These are phyloP conservation scores for Agonopterix alstromeriana DNA, from an alignment of 2,888 invertebrate genomes.

Conservation along the genomic window DNA sequence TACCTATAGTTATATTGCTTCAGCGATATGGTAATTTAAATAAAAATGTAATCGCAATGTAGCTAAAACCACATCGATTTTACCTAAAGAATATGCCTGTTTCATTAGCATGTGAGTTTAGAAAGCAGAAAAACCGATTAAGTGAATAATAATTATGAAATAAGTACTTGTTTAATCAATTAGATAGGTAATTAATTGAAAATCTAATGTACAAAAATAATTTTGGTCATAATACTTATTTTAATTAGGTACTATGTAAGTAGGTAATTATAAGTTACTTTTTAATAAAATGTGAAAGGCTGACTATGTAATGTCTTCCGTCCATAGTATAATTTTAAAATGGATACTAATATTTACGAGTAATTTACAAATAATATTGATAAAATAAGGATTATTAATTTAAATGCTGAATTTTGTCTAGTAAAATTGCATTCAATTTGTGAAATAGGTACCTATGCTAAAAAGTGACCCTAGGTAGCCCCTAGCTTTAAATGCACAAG, in stretches of 20 bases:
- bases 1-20: no score
- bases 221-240: slow-evolving; percentile 8
- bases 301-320: slow-evolving; percentile 22
- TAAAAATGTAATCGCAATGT: no score
- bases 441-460: neutral
- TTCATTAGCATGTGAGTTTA: no score
- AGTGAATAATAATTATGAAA: neutral
- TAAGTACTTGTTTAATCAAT: no score
- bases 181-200: no score
- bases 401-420: slow-evolving; percentile 10
- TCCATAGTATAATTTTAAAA: slow-evolving; percentile 10
- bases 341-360: neutral
- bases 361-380: neutral
- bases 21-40: no score
- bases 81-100: no score
- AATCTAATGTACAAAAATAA: slow-evolving; percentile 11
- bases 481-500: no score
- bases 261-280: neutral
- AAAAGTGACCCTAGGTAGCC: no score
- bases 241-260: neutral
- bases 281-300: slow-evolving; percentile 13
- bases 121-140: no score
- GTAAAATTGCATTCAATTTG: slow-evolving; percentile 1
- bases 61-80: no score
- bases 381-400: slow-evolving; percentile 3